phyloP scores from a whole-genome alignment of 2,113 vertebrate species.

The Brachyhypopomus gauderio region DNA sequence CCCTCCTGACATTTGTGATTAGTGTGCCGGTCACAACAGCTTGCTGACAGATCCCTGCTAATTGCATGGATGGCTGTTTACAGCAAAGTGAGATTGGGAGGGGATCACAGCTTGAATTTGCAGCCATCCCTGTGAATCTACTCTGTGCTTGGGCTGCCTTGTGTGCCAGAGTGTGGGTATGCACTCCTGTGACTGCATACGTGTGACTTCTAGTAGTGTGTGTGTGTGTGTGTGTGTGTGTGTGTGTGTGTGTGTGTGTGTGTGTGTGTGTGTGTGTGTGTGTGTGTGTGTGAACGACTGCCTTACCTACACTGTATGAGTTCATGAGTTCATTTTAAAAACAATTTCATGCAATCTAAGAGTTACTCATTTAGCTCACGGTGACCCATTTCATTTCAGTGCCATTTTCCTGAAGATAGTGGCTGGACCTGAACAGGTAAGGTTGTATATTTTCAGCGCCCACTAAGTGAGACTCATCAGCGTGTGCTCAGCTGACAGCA shows the following conservation, averaged over 20 bases:
- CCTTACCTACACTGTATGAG: too few species aligned
- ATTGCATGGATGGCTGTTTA: slow-evolving; percentile 16
- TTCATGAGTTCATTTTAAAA: too few species aligned
- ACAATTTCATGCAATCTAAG: too few species aligned
- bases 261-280: too few species aligned
- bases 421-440: not conserved
- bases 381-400: too few species aligned
- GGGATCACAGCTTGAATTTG: too few species aligned
- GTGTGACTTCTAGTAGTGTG: too few species aligned
- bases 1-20: slow-evolving; percentile 47
- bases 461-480: not conserved
- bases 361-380: too few species aligned
- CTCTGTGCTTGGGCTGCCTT: not conserved
- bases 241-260: too few species aligned
- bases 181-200: too few species aligned
- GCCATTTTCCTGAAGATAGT: not conserved
- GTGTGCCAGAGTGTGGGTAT: not conserved
- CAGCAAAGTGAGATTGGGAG: not conserved
- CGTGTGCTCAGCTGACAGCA: not conserved
- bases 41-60: slow-evolving; percentile 14
- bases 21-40: slow-evolving; percentile 8
- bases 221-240: too few species aligned
- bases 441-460: not conserved
- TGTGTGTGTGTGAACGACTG: too few species aligned
- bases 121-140: not conserved